Percentiles rank a stretch among this genome's conserved stretches.
These are phyloP conservation scores for Rhysida immarginata DNA, from an alignment of 1,140 invertebrate genomes.

Conservation along the genomic window DNA sequence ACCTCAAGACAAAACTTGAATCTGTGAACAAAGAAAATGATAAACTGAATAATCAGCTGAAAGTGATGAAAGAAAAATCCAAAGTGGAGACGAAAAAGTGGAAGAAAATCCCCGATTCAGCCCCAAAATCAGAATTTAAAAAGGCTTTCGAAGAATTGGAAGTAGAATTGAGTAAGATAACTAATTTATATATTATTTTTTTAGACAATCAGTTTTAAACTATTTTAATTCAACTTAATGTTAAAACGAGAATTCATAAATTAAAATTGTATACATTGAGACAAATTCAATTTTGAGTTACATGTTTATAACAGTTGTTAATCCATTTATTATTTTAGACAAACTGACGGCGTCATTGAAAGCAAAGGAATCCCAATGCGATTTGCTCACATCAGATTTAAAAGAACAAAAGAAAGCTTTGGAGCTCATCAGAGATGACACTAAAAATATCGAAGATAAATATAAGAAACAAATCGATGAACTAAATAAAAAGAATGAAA, in stretches of 20 bases:
- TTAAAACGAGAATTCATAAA: too few relatives aligned
- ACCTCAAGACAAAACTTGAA: constrained; percentile 19
- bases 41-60: constrained; percentile 29
- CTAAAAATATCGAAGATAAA: constrained; percentile 26
- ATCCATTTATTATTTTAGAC: constrained; percentile 31
- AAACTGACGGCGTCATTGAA: constrained; percentile 45
- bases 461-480: constrained; percentile 33
- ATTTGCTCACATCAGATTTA: constrained; percentile 26
- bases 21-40: constrained; percentile 33
- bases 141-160: constrained; percentile 62
- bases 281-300: too few relatives aligned
- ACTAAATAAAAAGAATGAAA: constrained; percentile 29
- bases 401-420: constrained; percentile 23
- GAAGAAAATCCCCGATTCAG: constrained; percentile 52
- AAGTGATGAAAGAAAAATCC: constrained; percentile 17
- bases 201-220: too few relatives aligned
- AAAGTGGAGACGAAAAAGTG: constrained; percentile 28
- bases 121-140: constrained; percentile 50
- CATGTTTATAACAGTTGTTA: too few relatives aligned
- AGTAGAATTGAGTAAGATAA: constrained; percentile 56
- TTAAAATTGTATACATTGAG: too few relatives aligned
- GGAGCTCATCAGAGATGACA: constrained; percentile 19
- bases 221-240: too few relatives aligned
- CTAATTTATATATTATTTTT: too few relatives aligned
- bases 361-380: constrained; percentile 38